Evolutionary conservation across 1,140 invertebrate genomes (phyloP), one percentile per base, ranked within the genome.

Genomic region (Ruditapes philippinarum): DNA sequence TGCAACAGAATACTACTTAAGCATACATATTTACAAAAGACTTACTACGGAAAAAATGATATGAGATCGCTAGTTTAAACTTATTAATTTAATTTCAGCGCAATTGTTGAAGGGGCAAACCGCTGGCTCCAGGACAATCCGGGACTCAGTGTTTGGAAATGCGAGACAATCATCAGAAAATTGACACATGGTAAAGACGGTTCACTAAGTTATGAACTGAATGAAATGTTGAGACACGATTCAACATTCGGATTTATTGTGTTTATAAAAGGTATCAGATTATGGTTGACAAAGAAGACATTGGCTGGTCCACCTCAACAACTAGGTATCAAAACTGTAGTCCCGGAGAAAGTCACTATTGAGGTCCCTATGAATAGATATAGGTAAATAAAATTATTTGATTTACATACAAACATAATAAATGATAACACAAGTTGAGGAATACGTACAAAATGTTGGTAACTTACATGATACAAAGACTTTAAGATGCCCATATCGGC

Each of bases 121-220:
- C 51, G 82, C 25, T 92, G 91, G 91, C 73, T 92, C 22, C n/a
- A 31, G 28, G 82, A 79, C 57, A 90, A 92, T 85, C 85, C 86
- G 3, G 79, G 57, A 3, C 49, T 89, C 51, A 25, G 25, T 17
- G 89, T 89, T 0, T 92, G 91, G 91, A 92, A 91, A 54, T 92
- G 91, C 60, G 91, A 92, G 57, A 90, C 85, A 5, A 78, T 91
- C 25, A 76, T 91, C 76, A 79, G 85, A 17, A 91, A 91, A 45
- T 54, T 92, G 54, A 82, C 84, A 9, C 57, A 28, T 28, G 91
- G 79, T 0, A 45, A 74, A 12, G 38, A 38, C 38, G 88, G 91
- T 0, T 38, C 51, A 22, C 42, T 82, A 0, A 54, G 25, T 7
- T 89, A 82, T 51, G 82, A 90, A 31, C 81, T 92, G n/a, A 89